A percentile compares a stretch with the other conserved stretches of the same genome.
phyloP scores from a whole-genome alignment of 2,113 vertebrate species.

The Probosciger aterrimus region DNA sequence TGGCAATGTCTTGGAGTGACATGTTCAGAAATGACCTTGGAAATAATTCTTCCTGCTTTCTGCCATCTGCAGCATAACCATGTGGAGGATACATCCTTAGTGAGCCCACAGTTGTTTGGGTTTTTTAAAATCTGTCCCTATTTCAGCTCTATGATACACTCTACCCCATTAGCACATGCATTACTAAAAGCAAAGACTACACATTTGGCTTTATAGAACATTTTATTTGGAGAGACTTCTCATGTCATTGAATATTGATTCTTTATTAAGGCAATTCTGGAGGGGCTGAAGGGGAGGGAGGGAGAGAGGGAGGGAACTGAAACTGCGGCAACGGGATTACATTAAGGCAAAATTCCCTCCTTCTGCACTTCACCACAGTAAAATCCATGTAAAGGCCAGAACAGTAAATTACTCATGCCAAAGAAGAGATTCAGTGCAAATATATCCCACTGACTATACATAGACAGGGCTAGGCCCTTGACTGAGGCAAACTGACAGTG shows the following conservation, averaged over 20 bases:
- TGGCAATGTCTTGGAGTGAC: background rate
- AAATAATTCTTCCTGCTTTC: background rate
- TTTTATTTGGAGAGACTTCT: conserved; percentile 64
- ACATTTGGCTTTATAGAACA: conserved; percentile 36
- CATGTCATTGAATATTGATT: conserved; percentile 10
- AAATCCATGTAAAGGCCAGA: background rate
- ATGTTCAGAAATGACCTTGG: background rate
- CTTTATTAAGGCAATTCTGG: conserved; percentile 65
- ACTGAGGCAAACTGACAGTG: background rate
- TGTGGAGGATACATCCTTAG: background rate
- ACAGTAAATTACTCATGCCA: background rate
- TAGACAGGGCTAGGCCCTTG: background rate
- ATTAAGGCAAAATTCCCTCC: conserved; percentile 61
- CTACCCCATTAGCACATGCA: background rate
- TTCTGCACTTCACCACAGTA: conserved; percentile 34
- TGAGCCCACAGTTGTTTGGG: background rate
- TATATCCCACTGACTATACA: background rate
- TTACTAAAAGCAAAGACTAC: background rate
- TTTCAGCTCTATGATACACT: background rate
- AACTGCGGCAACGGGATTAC: background rate
- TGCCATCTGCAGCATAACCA: background rate
- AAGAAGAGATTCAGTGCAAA: conserved; percentile 33
- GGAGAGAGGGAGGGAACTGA: background rate
- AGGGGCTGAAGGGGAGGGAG: background rate
- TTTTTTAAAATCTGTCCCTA: background rate